Evolutionary conservation across 2,888 invertebrate species (phyloP), one percentile per base, ranked within the genome.

Genomic region (Eudasyphora cyanicolor): DNA sequence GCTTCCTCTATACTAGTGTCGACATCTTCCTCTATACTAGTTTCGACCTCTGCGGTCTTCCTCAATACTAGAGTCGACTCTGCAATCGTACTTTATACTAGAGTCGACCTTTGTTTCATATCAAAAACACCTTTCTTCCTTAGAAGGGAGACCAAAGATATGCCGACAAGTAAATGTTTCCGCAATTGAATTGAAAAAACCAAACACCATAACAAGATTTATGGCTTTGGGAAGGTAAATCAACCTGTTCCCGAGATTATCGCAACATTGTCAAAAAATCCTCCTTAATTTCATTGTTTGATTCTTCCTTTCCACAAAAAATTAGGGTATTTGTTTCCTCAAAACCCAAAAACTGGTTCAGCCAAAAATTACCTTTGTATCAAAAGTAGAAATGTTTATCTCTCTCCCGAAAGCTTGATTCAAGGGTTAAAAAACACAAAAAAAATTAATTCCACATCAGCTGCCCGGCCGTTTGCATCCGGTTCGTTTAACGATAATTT

Each of bases 401-500:
- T 70, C 29, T 70, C 70, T 35, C 19, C 51, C 5, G 60, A 62
- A 49, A 74, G 74, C 74, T 76, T 83, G 76, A n/a, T 83, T 76
- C 57, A 81, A n/a, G n/a, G n/a, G n/a, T n/a, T n/a, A n/a, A n/a
- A n/a, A n/a, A n/a, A n/a, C n/a, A n/a, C n/a, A n/a, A n/a, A 73
- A 27, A 73, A 71, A 60, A 69, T 21, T 49, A 81, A 71, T 51
- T 73, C 64, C 51, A 73, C 19, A 67, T 84, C 84, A 84, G 84
- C 84, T 84, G 84, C 84, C 80, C 73, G 35, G 24, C 42, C 67
- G 42, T 81, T 79, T 81, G 81, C 84, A 84, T 84, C 84, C 84
- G 84, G 84, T 79, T 75, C 57, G 67, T 76, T 84, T 73, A 76
- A 81, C 73, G 27, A 84, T 84, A 84, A 84, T 84, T 81, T 84